These are phyloP conservation scores for Plumapathes pennacea DNA, from an alignment of 92 coral and sea anemone genomes.

Conservation along the genomic window DNA sequence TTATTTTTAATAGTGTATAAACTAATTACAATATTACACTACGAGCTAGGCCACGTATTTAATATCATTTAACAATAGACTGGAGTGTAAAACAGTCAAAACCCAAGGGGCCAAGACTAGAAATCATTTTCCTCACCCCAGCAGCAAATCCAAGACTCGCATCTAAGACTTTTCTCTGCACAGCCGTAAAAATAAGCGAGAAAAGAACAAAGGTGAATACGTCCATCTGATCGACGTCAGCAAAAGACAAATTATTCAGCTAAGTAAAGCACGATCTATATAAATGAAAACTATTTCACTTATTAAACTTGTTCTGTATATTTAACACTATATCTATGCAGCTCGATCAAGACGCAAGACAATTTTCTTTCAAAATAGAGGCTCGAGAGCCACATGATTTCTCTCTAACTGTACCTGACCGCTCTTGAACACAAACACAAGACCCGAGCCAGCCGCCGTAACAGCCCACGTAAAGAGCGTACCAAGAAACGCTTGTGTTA, in stretches of 20 bases:
- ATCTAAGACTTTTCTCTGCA: slow-evolving; percentile 92
- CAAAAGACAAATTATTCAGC: too few species aligned
- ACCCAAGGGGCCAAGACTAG: too few species aligned
- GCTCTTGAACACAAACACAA: slow-evolving; percentile 86
- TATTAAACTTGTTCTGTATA: not conserved
- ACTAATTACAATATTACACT: too few species aligned
- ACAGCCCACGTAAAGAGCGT: slow-evolving; percentile 98
- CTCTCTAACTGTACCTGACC: slow-evolving; percentile 86
- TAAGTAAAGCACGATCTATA: too few species aligned
- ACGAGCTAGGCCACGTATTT: too few species aligned
- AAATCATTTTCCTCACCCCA: slow-evolving; percentile 68
- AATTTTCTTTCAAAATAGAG: not conserved
- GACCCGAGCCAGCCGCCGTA: slow-evolving; percentile 86
- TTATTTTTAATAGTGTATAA: too few species aligned
- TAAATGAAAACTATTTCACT: too few species aligned
- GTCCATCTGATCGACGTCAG: too few species aligned
- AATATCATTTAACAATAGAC: too few species aligned
- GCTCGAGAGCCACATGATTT: not conserved
- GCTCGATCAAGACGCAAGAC: not conserved
- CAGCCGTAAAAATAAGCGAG: not conserved
- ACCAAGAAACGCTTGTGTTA: slow-evolving; percentile 87
- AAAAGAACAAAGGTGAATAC: not conserved
- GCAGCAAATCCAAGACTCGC: slow-evolving; percentile 99
- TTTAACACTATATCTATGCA: not conserved
- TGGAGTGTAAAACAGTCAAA: too few species aligned